Evolutionary conservation across 2,797 vertebrate species (phyloP), one percentile per base, ranked within the genome.

Genomic region (Acanthurus leucopareius): DNA sequence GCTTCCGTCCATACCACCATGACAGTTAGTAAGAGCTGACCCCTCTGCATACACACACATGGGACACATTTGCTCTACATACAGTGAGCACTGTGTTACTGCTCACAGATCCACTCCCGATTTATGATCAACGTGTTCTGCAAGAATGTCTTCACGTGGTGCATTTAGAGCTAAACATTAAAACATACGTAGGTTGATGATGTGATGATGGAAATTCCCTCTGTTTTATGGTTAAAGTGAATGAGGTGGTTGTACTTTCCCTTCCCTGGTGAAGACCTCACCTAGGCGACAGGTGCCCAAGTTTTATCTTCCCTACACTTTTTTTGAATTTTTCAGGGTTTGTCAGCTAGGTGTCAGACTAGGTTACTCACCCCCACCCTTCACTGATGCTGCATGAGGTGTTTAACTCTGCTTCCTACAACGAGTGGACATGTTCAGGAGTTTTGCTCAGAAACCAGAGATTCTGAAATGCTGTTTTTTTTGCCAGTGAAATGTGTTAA

Each of bases 141-240:
- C 40, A 20, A 40, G 78, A 79, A 70, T 38, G 48, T 68, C 69
- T 76, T 66, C 58, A 74, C 68, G 70, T 73, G 73, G 52, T 25
- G 51, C 16, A 75, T 80, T 87, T 80, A 83, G 57, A 54, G 67
- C 42, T 65, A 44, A 10, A 73, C 60, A 80, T 57, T 79, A 88
- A 83, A 88, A 84, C 75, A 63, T 53, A 83, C 86, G 84, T 75
- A 63, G 65, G 56, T 58, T 81, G 77, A 80, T 79, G 77, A 86
- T 80, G 84, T 82, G 86, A 86, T 83, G 86, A 84, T 89, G 89
- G 91, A 93, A 93, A 86, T 58, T 80, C 84, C 79, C 67, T 56
- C 66, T 62, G 58, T 45, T 80, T 92, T 81, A 90, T 69, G 82
- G 78, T 82, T 64, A 32, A 79, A 73, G 74, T 88, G 80, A 89